Conservation (phyloP, 2,888 invertebrate species). For the Tholera decimalis region DNA sequence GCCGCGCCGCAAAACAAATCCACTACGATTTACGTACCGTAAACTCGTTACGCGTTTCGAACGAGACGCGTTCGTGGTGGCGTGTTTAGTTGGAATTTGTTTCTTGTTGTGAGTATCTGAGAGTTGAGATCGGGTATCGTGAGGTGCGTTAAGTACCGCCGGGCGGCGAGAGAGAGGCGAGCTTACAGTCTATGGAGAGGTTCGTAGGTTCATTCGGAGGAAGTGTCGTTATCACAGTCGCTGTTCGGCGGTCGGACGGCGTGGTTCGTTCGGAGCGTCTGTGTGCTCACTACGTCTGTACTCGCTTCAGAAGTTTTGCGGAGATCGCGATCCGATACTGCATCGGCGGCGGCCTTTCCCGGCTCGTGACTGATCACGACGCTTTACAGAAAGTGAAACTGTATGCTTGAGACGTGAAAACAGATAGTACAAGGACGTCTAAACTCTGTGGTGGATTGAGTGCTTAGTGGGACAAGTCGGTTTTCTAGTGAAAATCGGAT, state of each 20-base stretch:
- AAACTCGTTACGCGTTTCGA: slow-evolving; percentile 89
- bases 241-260: slow-evolving; percentile 88
- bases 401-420: slow-evolving; percentile 80
- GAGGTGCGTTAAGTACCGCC: slow-evolving; percentile 76
- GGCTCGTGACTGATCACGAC: slow-evolving; percentile 81
- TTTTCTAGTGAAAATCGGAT: slow-evolving; percentile 76
- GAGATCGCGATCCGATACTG: slow-evolving; percentile 81
- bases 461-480: slow-evolving; percentile 76
- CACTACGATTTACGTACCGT: slow-evolving; percentile 90
- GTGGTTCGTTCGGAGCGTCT: slow-evolving; percentile 76
- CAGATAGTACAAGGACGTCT: slow-evolving; percentile 81
- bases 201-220: slow-evolving; percentile 87
- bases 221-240: slow-evolving; percentile 90
- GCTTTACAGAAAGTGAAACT: slow-evolving; percentile 86
- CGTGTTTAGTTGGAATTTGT: slow-evolving; percentile 76
- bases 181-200: slow-evolving; percentile 85
- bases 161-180: slow-evolving; percentile 84
- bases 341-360: slow-evolving; percentile 75
- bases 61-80: slow-evolving; percentile 79
- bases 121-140: slow-evolving; percentile 74
- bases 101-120: slow-evolving; percentile 74
- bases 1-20: slow-evolving; percentile 87
- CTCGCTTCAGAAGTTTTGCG: slow-evolving; percentile 86
- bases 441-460: slow-evolving; percentile 79
- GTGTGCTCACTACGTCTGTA: slow-evolving; percentile 68